Evolutionary conservation across 2,113 vertebrate species (phyloP).

Genomic region (Eira barbara): DNA sequence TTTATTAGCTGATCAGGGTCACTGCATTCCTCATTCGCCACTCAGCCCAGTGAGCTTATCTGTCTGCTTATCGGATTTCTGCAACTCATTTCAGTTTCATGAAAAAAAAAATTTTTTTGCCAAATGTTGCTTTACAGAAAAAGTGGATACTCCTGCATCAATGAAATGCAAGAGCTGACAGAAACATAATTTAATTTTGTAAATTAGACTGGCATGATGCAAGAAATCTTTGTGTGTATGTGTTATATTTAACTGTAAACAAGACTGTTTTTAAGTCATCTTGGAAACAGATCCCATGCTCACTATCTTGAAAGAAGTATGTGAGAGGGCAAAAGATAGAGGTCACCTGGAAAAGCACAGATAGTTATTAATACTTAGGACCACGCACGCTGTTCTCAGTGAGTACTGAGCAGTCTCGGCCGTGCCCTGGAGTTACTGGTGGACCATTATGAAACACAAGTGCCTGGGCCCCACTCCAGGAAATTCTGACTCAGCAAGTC

Average conservation of each 20-base stretch:
- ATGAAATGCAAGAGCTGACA: neutral
- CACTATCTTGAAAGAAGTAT: neutral
- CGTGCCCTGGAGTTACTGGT: neutral
- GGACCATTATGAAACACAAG: neutral
- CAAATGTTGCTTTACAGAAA: constrained; percentile 18
- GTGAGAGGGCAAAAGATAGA: neutral
- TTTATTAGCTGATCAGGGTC: neutral
- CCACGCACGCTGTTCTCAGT: neutral
- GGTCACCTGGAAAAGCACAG: neutral
- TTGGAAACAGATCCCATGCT: neutral
- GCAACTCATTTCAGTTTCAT: constrained; percentile 3
- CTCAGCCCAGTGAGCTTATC: neutral
- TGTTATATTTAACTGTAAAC: neutral
- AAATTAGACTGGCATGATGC: neutral
- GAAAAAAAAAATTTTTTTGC: neutral
- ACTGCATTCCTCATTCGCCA: neutral
- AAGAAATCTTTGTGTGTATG: neutral
- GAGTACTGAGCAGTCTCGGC: neutral
- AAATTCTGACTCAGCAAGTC: neutral
- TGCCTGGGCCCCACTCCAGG: neutral
- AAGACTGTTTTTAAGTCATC: neutral
- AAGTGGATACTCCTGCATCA: neutral
- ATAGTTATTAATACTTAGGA: neutral
- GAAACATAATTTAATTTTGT: neutral
- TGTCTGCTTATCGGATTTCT: neutral